These are phyloP conservation scores for Leucoptera coffeella DNA, from an alignment of 2,888 invertebrate genomes.

Conservation along the genomic window DNA sequence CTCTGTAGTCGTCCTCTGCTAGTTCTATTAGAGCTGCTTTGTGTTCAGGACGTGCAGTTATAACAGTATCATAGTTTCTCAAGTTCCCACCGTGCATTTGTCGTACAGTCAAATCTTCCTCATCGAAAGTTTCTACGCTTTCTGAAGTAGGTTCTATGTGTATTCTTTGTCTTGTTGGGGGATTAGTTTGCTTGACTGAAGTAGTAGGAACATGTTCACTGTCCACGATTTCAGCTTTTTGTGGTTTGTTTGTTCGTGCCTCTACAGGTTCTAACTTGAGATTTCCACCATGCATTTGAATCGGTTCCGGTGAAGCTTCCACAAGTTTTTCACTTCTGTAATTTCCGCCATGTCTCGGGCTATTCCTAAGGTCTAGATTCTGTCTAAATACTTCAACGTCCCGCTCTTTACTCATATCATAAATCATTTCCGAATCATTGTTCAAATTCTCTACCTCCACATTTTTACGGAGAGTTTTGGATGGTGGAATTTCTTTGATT, in stretches of 20 bases:
- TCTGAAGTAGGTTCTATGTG: background rate
- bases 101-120: slow-evolving; percentile 13
- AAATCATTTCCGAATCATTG: slow-evolving; percentile 33
- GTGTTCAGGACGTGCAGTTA: background rate
- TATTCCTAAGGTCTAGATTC: slow-evolving; percentile 19
- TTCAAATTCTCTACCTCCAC: slow-evolving; percentile 24
- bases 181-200: background rate
- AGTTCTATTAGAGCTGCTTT: slow-evolving; percentile 1
- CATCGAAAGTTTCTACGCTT: slow-evolving; percentile 6
- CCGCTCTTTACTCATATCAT: slow-evolving; percentile 31
- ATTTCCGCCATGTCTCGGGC: slow-evolving; percentile 41
- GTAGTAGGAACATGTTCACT: background rate
- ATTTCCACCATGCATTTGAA: slow-evolving; percentile 14
- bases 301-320: slow-evolving; percentile 9
- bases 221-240: background rate
- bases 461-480: slow-evolving; percentile 18
- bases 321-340: slow-evolving; percentile 16
- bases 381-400: slow-evolving; percentile 37
- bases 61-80: slow-evolving; percentile 10
- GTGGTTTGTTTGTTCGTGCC: background rate
- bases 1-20: background rate
- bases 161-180: background rate
- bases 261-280: slow-evolving; percentile 13
- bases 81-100: slow-evolving; percentile 15
- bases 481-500: slow-evolving; percentile 26